These are phyloP conservation scores for Guaruba guarouba DNA, from an alignment of 2,113 vertebrate genomes.

Conservation along the genomic window DNA sequence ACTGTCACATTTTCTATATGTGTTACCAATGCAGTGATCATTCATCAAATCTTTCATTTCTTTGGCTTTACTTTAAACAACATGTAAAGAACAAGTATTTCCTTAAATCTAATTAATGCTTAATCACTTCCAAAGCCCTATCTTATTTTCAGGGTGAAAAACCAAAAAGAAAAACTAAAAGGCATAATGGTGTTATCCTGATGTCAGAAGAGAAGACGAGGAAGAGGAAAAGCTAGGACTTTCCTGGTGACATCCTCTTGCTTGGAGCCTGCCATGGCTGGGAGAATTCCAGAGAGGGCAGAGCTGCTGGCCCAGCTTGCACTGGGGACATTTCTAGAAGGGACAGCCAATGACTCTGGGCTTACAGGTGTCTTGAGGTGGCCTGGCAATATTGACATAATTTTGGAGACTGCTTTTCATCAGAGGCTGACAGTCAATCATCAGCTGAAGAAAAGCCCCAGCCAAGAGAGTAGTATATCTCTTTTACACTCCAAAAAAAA, in stretches of 20 bases:
- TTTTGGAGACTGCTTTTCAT: not conserved
- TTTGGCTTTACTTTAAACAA: not conserved
- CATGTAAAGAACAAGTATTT: not conserved
- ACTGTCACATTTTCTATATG: not conserved
- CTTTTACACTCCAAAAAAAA: not conserved
- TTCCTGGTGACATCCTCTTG: not conserved
- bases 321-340: not conserved
- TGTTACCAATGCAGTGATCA: not conserved
- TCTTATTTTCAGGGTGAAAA: not conserved
- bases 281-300: not conserved
- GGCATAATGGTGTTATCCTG: not conserved
- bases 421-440: not conserved
- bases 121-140: accelerated
- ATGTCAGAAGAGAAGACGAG: not conserved
- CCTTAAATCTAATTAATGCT: not conserved
- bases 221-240: not conserved
- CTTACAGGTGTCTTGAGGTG: not conserved
- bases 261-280: not conserved
- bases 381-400: not conserved
- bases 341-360: not conserved
- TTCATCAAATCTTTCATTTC: not conserved
- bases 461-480: not conserved
- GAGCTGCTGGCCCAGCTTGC: not conserved
- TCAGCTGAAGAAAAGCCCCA: not conserved
- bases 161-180: not conserved